Base-by-base conservation (phyloP, 2,888 invertebrate species). In the Agrochola lota region DNA sequence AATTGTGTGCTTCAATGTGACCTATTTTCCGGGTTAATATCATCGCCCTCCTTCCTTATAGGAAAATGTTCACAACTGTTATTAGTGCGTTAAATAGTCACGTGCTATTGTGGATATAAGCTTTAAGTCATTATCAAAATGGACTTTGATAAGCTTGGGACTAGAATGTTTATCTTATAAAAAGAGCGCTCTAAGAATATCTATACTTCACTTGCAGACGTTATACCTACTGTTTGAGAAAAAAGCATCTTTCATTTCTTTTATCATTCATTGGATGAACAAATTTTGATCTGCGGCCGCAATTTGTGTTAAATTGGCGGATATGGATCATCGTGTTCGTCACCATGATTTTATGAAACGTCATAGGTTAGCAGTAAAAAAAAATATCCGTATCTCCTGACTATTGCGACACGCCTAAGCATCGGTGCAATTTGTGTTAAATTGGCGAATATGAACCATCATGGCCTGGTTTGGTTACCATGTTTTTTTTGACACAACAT, bases 21-120 rank as follows among this genome's bases (percentile, higher is more conserved):
- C 3, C 3, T 55, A 82, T 82, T 77, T 55, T 77, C 79, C 59
- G n/a, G n/a, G 0, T 62, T 26, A 4, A n/a, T 55, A 55, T 57
- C 2, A 15, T 23, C 3, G 8, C 26, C 15, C 9, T 8, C 8
- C 62, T 82, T 67, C 66, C 83, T 30, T 77, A 77, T 0, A 55
- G 66, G 66, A 49, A 62, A 83, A 67, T 8, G 20, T 11, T 23
- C 20, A 6, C 66, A 26, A 2, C 9, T 43, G 23, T 4, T 60
- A 40, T 11, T n/a, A 66, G 35, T 15, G 15, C 26, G 35, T 20
- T 52, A 35, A 26, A 35, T 52, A 40, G 26, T 23, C 40, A 17
- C 55, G 26, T 72, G 26, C 26, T 71, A 26, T 26, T 8, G 3
- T 8, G 9, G 11, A 43, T 8, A 9, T 4, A 1, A n/a, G 15